Conservation (phyloP, 2,888 invertebrate species). For the Chrysodeixis includens region DNA sequence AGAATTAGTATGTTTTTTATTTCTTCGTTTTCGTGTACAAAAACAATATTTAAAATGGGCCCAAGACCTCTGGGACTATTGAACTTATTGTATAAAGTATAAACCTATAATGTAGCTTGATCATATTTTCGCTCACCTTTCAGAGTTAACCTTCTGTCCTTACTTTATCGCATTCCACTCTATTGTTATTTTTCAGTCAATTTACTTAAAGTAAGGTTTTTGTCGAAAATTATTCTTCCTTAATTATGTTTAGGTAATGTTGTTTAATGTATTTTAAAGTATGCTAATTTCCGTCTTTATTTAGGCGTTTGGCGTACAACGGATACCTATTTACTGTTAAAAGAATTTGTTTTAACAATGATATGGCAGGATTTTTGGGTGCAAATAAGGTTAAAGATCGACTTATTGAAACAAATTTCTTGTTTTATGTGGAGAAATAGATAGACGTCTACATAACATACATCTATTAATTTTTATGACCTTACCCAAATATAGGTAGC, state of each 20-base stretch:
- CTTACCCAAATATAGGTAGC: too few species aligned
- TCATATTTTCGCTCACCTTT: background rate
- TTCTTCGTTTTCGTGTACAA: too few species aligned
- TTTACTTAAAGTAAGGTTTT: slow-evolving; percentile 56
- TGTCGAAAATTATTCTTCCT: slow-evolving; percentile 34
- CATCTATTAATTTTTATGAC: too few species aligned
- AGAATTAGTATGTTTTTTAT: too few species aligned
- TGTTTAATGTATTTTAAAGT: slow-evolving; percentile 41
- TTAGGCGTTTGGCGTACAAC: slow-evolving; percentile 19
- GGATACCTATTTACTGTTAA: background rate
- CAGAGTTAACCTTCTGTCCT: slow-evolving; percentile 7
- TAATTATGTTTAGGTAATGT: slow-evolving; percentile 35
- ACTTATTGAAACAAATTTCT: too few species aligned
- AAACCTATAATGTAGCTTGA: too few species aligned
- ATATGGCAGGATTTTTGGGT: background rate
- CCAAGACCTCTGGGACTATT: too few species aligned
- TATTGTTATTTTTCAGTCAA: slow-evolving; percentile 64
- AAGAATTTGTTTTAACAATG: background rate
- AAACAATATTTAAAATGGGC: too few species aligned
- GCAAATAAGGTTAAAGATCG: too few species aligned
- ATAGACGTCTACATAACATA: too few species aligned
- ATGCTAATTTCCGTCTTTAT: slow-evolving; percentile 36
- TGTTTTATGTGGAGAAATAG: too few species aligned
- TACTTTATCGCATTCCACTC: slow-evolving; percentile 6
- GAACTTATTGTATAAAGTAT: too few species aligned